phyloP scores from a whole-genome alignment of 2,797 vertebrate species.

The Menidia menidia region DNA sequence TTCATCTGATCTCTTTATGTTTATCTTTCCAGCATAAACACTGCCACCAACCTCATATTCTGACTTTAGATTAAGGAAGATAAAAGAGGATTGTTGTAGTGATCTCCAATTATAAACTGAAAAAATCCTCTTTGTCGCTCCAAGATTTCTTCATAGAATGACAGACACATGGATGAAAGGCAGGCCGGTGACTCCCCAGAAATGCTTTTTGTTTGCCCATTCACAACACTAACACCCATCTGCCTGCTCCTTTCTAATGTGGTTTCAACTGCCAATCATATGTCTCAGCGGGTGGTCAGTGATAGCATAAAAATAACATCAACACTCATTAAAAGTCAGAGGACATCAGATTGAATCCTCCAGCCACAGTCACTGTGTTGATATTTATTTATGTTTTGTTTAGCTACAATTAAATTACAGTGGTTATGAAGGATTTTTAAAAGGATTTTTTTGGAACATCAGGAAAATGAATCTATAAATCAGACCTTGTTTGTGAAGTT shows the following conservation, averaged over 20 bases:
- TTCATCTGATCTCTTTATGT: conserved; percentile 1
- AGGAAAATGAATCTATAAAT: conserved; percentile 1
- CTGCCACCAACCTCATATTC: conserved; percentile 32
- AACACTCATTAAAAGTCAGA: conserved; percentile 21
- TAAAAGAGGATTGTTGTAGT: conserved; percentile 39
- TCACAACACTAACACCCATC: conserved; percentile 38
- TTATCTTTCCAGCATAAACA: conserved; percentile 46
- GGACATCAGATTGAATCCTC: conserved; percentile 37
- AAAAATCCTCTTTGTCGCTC: conserved; percentile 38
- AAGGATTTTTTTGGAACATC: background rate
- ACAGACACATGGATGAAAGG: conserved; percentile 60
- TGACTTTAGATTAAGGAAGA: conserved; percentile 13
- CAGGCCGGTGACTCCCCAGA: conserved; percentile 25
- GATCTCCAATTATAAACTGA: conserved; percentile 52
- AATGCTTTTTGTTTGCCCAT: conserved; percentile 58
- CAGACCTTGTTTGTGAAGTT: background rate
- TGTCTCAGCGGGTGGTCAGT: conserved; percentile 20
- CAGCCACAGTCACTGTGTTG: conserved; percentile 18
- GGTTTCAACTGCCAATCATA: conserved; percentile 61
- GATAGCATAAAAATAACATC: conserved; percentile 58
- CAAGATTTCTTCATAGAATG: conserved; percentile 51
- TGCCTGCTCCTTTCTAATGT: conserved; percentile 55
- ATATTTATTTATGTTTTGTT: conserved; percentile 10
- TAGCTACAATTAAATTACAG: background rate
- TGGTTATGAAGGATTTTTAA: conserved; percentile 10